These are phyloP conservation scores for Phaethornis superciliosus DNA, from an alignment of 2,113 vertebrate genomes.

Conservation along the genomic window DNA sequence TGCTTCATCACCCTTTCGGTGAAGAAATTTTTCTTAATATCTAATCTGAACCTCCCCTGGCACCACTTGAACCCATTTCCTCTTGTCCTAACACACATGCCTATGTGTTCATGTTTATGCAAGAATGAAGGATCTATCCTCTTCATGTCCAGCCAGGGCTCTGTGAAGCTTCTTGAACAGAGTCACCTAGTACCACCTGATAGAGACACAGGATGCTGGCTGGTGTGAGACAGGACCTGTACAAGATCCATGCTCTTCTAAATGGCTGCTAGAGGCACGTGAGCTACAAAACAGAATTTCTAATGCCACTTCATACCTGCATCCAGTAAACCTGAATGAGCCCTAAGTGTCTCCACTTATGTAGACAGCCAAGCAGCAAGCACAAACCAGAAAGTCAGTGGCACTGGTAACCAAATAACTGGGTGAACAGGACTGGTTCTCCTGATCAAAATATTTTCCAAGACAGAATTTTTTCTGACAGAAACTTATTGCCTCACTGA, in stretches of 20 bases:
- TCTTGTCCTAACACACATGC: no score
- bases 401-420: neutral
- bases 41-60: no score
- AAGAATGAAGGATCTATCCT: neutral
- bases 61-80: no score
- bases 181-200: neutral
- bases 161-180: neutral
- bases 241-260: neutral
- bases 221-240: neutral
- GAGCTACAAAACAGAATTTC: neutral
- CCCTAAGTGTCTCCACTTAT: neutral
- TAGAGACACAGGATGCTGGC: neutral
- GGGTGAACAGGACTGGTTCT: neutral
- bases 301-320: neutral
- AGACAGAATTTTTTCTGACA: neutral
- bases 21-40: no score
- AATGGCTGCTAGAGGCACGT: neutral
- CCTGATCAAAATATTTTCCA: neutral
- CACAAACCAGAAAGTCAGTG: neutral
- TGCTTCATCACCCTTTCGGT: no score
- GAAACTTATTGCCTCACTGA: neutral
- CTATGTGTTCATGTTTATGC: rapidly evolving
- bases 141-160: neutral
- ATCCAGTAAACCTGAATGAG: neutral
- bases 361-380: neutral